Base-by-base conservation (phyloP, 2,113 vertebrate genomes). In the Piaya cayana region DNA sequence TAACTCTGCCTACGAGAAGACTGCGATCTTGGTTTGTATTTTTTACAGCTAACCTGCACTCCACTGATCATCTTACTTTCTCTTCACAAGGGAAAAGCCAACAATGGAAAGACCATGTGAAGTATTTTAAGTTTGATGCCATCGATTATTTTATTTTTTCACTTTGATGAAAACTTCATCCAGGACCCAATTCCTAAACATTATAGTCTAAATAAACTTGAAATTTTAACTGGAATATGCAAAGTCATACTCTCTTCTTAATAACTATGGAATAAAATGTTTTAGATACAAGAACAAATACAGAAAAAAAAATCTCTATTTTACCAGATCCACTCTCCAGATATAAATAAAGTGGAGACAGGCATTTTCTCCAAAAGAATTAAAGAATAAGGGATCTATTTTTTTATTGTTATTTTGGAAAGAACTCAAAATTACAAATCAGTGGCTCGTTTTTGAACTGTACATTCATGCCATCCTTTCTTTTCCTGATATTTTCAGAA, bases 401-500 rank as follows among this genome's bases (percentile, higher is more conserved):
- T 49, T 64, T 34, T 27, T 19, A 29, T 53, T 53, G 15, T 37
- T 32, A 10, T 39, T 90, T 69, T 82, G 39, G 60, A 47, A 67
- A 69, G 34, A 60, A 62, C 22, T 74, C 15, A 37, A 62, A 75
- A 90, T 63, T 39, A 52, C 19, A 55, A 89, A 56, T 79, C 34
- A 37, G 37, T 69, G 63, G 64, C 82, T 91, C 45, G 50, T 74
- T 87, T 88, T 75, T 88, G 47, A 93, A 92, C 75, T 78, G 74
- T 62, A 87, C 72, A 43, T 75, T 75, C 62, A 32, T 11, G 55
- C 58, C 37, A 86, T 79, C 30, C 74, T 89, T 90, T 83, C 42
- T 77, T 72, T 81, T 37, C 69, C 79, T 74, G 85, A 26, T 91
- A 76, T 80, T 88, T 90, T 78, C 80, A 91, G 93, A 94, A 92